These are phyloP conservation scores for Rhea americana DNA, from an alignment of 2,113 vertebrate species.

Conservation along the genomic window DNA sequence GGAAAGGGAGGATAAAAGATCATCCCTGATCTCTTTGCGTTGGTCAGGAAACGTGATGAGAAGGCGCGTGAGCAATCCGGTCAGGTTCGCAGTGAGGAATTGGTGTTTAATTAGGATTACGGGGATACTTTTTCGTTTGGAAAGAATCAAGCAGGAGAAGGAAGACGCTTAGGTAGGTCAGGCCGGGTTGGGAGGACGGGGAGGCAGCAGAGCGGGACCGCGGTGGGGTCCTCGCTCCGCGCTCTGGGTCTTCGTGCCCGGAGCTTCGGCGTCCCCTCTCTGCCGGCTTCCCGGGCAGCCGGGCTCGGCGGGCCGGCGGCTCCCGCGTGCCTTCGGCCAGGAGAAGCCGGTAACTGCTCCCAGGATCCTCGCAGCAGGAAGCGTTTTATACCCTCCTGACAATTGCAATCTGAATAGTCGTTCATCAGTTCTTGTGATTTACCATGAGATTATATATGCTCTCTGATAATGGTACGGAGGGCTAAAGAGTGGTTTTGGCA, in stretches of 20 bases:
- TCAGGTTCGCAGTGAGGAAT: background rate
- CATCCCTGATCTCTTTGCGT: background rate
- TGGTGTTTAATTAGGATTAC: background rate
- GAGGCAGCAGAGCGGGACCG: fast-evolving
- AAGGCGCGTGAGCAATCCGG: fast-evolving
- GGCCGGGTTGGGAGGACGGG: background rate
- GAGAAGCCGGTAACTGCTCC: background rate
- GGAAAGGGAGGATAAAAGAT: background rate
- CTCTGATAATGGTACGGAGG: constrained; percentile 39
- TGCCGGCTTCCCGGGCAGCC: background rate
- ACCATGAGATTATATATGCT: constrained; percentile 29
- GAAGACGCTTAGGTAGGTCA: background rate
- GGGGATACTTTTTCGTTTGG: background rate
- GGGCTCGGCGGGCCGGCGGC: background rate
- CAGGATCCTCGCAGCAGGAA: background rate
- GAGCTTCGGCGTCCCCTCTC: fast-evolving
- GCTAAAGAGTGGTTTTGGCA: constrained; percentile 63
- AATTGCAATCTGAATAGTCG: background rate
- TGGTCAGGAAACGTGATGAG: background rate
- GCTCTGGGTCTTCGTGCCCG: fast-evolving
- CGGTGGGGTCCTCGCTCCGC: background rate
- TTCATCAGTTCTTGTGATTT: constrained; percentile 12
- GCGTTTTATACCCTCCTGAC: constrained; percentile 25
- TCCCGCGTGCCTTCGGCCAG: background rate
- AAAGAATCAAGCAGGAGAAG: background rate